Percentiles rank a stretch among this genome's conserved stretches.
phyloP scores from a whole-genome alignment of 1,140 invertebrate genomes.

The Amyelois transitella region DNA sequence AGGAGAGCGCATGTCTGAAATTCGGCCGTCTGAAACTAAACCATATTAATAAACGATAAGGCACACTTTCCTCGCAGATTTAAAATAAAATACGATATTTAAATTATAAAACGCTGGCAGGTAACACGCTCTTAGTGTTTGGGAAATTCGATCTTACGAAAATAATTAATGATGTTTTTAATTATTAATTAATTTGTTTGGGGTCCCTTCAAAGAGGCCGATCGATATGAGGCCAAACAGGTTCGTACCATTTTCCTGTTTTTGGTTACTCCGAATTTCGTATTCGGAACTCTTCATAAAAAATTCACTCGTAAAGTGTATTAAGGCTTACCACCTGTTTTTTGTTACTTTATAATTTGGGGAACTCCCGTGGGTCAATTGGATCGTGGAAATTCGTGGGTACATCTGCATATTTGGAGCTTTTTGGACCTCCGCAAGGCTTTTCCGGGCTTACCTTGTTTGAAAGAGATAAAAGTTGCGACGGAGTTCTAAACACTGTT shows the following conservation, averaged over 20 bases:
- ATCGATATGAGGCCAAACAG: background rate
- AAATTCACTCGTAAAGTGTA: background rate
- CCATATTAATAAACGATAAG: slow-evolving; percentile 1
- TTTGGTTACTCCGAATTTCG: background rate
- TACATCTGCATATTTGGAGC: background rate
- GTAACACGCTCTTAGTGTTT: slow-evolving; percentile 24
- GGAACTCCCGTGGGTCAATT: background rate
- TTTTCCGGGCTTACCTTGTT: background rate
- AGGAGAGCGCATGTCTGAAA: slow-evolving; percentile 26
- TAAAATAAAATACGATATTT: slow-evolving; percentile 8
- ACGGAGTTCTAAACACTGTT: background rate
- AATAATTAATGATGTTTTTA: slow-evolving; percentile 6
- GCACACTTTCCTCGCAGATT: background rate
- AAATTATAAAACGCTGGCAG: slow-evolving; percentile 23
- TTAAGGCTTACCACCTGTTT: background rate
- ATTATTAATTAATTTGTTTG: background rate
- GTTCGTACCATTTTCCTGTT: too few relatives aligned
- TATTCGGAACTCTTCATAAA: background rate
- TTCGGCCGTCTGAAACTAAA: background rate
- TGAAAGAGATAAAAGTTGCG: background rate
- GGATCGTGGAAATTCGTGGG: background rate
- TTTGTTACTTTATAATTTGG: background rate
- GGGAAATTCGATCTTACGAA: slow-evolving; percentile 28
- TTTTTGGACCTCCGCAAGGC: background rate
- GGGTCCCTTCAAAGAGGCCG: background rate